These are phyloP conservation scores for Proisotoma minuta DNA, from an alignment of 2,888 invertebrate genomes.

Conservation along the genomic window DNA sequence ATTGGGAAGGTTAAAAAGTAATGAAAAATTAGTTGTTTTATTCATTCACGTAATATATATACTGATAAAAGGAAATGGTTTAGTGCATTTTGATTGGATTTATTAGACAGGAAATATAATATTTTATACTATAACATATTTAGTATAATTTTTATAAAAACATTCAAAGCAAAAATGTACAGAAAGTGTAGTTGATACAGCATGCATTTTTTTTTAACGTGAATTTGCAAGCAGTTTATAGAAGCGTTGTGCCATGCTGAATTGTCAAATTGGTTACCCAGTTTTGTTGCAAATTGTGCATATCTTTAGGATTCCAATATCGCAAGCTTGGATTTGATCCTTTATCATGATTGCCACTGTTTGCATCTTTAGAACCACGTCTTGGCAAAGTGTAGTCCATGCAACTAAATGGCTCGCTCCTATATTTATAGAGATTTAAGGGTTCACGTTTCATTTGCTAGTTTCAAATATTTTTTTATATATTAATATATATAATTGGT, in stretches of 20 bases:
- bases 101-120: no score
- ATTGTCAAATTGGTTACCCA: conserved; percentile 25
- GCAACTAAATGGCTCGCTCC: conserved; percentile 42
- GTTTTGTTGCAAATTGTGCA: conserved; percentile 25
- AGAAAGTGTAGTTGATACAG: no score
- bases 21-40: no score
- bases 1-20: no score
- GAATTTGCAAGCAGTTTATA: not conserved
- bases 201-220: no score
- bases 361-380: conserved; percentile 28
- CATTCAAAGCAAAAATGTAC: no score
- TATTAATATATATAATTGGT: not conserved
- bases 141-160: no score
- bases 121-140: no score
- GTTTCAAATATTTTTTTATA: not conserved
- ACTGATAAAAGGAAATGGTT: no score
- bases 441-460: not conserved
- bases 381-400: conserved; percentile 39
- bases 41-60: no score
- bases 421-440: conserved; percentile 5
- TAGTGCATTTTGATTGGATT: no score
- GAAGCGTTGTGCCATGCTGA: not conserved
- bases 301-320: conserved; percentile 16
- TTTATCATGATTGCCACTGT: not conserved
- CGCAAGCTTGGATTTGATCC: conserved; percentile 12